Base-by-base conservation (phyloP, 2,888 invertebrate genomes). In the Drosophila diplacantha region DNA sequence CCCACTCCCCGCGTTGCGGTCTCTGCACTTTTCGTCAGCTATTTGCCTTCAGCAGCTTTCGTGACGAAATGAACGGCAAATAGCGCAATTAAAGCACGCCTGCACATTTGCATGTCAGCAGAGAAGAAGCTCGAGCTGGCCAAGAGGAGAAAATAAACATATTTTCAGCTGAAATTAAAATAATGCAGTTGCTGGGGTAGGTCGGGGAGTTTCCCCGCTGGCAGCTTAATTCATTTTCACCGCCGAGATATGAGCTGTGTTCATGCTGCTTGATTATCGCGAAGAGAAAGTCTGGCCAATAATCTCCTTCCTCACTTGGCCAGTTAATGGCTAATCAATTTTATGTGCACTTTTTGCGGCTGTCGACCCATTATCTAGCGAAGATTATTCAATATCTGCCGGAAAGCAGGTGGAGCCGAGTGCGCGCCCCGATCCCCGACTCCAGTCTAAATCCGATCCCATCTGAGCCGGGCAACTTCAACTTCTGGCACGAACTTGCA, bases 241-340 rank as follows among this genome's bases (percentile, higher is more conserved):
- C 37, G 12, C 35, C 37, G 12, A 5, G 38, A 39, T 37, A 41
- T 46, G 46, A 39, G 26, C 46, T 6, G 24, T 38, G 49, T 49
- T 53, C 29, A 64, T 34, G 56, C 55, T 24, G 46, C 29, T 35
- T 64, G 49, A 73, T 75, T 73, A 78, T 54, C 68, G 43, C 43
- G 67, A 78, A 75, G 81, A 64, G 67, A 65, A 66, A 66, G 67
- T 66, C 56, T 22, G 24, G 44, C 44, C 58, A 59, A 24, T 59
- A 49, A 49, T 54, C 54, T 54, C 47, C 64, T 64, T 41, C 31
- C 39, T 46, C 44, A 35, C 41, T 58, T 47, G 39, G 41, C 35
- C 74, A 47, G 38, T 61, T 46, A 73, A 75, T 75, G 52, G 66
- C 44, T 75, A 75, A 79, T 76, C 71, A 75, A 73, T 75, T 75